Evolutionary conservation across 2,797 vertebrate genomes (phyloP), one percentile per base, ranked within the genome.

Genomic region (Hydrocynus forskahlii): DNA sequence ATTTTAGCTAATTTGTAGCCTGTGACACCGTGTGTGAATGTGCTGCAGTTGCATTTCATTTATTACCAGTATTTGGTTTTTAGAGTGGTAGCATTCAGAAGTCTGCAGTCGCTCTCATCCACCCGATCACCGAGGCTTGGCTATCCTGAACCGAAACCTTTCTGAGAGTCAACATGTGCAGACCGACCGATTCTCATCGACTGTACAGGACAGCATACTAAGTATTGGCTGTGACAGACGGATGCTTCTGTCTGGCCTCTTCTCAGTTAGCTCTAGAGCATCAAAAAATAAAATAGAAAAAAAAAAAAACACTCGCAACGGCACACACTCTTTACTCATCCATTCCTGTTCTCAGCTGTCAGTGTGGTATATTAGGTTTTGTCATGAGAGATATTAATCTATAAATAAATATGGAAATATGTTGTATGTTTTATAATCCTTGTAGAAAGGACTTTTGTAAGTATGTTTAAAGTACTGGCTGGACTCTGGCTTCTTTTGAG

Each of bases 391-490:
- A 92, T 72, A 68, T 66, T 64, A 66, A 79, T 89, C 90, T 93
- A 91, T 91, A 91, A 88, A 90, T 89, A 88, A 92, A 91, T 86
- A 88, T 88, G 88, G 95, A 91, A 92, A 94, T 89, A 94, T 94
- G 93, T 95, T 93, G 93, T 96, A 94, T 97, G 97, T 99, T 97
- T 97, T 98, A 95, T 96, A 97, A 93, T 94, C 95, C 92, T 95
- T 97, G 96, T 97, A 96, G 95, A 97, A 92, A 92, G 93, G 95
- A 96, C 91, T 96, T 98, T 97, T 99, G 96, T 98, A 97, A 97
- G 96, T 97, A 96, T 96, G 97, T 97, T 97, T 93, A 96, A 96
- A 96, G 95, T 95, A 95, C 94, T 94, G 91, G 95, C 94, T 94
- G 94, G 94, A 94, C 88, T 89, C 89, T 88, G 91, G 81, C 90